A percentile compares a stretch with the other conserved stretches of the same genome.
phyloP scores from a whole-genome alignment of 2,888 invertebrate genomes.

The Brachylomia viminalis region DNA sequence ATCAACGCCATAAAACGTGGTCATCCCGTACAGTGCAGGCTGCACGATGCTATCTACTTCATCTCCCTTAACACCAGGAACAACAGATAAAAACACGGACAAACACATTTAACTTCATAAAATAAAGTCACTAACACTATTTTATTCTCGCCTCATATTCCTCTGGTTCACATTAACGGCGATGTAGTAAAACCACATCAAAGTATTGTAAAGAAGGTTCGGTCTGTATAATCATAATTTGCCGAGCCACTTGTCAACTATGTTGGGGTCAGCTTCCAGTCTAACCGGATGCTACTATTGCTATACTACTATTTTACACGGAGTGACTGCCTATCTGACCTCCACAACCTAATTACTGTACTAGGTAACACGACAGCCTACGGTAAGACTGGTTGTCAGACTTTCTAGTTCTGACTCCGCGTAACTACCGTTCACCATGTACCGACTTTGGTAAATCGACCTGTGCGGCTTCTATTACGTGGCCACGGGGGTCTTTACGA shows the following conservation, averaged over 20 bases:
- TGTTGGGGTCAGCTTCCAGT: too few relatives aligned
- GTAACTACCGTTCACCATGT: neutral
- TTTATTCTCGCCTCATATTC: slow-evolving; percentile 31
- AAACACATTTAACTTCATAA: slow-evolving; percentile 34
- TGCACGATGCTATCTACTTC: neutral
- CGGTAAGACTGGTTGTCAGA: neutral
- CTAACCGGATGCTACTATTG: too few relatives aligned
- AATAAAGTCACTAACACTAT: slow-evolving; percentile 30
- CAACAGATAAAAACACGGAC: slow-evolving; percentile 28
- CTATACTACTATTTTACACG: too few relatives aligned
- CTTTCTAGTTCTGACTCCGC: neutral
- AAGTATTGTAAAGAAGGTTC: neutral
- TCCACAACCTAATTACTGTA: too few relatives aligned
- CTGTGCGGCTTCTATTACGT: neutral
- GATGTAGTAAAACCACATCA: neutral
- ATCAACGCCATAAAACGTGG: neutral
- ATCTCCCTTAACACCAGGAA: neutral
- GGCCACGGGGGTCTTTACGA: neutral
- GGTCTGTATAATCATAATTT: neutral
- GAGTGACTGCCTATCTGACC: too few relatives aligned
- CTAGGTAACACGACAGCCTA: too few relatives aligned
- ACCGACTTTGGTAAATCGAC: neutral
- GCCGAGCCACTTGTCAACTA: too few relatives aligned
- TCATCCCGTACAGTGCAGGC: neutral
- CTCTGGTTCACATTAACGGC: slow-evolving; percentile 6